Evolutionary conservation across 2,113 vertebrate genomes (phyloP).

Genomic region (Callipepla californica): DNA sequence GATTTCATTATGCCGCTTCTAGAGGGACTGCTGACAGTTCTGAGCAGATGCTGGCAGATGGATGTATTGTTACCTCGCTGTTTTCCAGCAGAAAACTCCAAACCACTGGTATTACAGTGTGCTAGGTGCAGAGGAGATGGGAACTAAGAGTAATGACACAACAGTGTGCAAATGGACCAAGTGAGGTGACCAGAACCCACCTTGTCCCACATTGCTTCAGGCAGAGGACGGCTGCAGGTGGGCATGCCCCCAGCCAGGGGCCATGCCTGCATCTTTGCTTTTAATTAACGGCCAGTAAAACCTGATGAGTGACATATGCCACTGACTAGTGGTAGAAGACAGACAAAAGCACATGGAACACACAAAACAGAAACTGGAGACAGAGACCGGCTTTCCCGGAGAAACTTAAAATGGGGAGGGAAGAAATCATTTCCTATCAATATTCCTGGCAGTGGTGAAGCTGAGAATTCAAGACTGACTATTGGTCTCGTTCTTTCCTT

Average conservation of each 20-base stretch:
- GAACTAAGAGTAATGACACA: rapidly evolving
- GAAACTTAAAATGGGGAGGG: neutral
- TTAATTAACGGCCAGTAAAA: neutral
- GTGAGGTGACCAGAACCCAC: neutral
- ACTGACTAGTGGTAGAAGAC: neutral
- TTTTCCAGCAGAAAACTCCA: neutral
- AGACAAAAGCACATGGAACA: rapidly evolving
- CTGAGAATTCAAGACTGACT: neutral
- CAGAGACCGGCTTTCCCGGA: neutral
- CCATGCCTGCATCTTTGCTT: neutral
- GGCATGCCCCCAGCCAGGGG: rapidly evolving
- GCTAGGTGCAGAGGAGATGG: neutral
- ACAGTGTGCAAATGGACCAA: neutral
- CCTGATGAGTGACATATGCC: neutral
- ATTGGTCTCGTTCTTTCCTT: neutral
- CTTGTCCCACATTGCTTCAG: neutral
- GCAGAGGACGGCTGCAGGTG: neutral
- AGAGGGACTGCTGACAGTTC: neutral
- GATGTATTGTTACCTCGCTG: neutral
- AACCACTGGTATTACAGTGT: rapidly evolving
- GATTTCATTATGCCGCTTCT: neutral
- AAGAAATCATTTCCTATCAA: neutral
- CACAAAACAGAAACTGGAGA: neutral
- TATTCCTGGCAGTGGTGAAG: neutral
- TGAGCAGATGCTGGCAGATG: neutral